These are phyloP conservation scores for Brachionus manjavacas DNA, from an alignment of 1,140 invertebrate species.

Conservation along the genomic window DNA sequence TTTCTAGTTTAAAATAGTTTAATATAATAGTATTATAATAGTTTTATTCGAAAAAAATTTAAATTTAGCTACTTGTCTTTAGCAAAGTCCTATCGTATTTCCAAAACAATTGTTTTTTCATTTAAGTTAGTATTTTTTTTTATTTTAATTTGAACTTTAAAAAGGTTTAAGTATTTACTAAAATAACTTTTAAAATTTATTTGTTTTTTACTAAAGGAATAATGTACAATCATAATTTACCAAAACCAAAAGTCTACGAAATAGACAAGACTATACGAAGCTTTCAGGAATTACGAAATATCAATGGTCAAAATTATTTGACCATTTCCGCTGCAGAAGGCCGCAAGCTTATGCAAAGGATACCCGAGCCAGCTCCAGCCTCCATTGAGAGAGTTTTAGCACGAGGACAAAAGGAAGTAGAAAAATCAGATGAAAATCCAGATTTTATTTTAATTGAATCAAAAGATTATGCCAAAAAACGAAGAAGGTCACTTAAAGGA, in stretches of 20 bases:
- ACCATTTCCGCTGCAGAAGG: slow-evolving; percentile 21
- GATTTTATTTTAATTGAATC: slow-evolving; percentile 31
- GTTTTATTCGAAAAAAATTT: neutral
- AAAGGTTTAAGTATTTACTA: neutral
- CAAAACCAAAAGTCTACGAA: slow-evolving; percentile 17
- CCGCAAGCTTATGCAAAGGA: slow-evolving; percentile 20
- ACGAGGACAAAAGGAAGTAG: neutral
- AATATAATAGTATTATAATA: too few relatives aligned
- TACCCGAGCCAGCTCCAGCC: neutral
- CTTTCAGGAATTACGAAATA: slow-evolving; percentile 29
- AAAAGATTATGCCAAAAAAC: slow-evolving; percentile 8
- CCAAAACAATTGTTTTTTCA: neutral
- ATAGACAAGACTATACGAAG: slow-evolving; percentile 29
- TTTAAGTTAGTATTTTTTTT: neutral
- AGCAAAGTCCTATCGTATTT: neutral
- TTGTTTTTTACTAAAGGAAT: neutral
- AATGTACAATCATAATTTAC: slow-evolving; percentile 30
- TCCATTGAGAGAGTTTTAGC: slow-evolving; percentile 19
- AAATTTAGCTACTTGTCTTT: neutral
- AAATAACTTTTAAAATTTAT: neutral
- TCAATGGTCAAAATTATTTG: slow-evolving; percentile 24
- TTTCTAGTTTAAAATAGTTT: neutral
- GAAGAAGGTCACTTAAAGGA: slow-evolving; percentile 1
- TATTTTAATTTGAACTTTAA: neutral
- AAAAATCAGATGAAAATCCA: neutral